Evolutionary conservation across 2,113 vertebrate genomes (phyloP), one percentile per base, ranked within the genome.

Genomic region (Leucosticte australis): DNA sequence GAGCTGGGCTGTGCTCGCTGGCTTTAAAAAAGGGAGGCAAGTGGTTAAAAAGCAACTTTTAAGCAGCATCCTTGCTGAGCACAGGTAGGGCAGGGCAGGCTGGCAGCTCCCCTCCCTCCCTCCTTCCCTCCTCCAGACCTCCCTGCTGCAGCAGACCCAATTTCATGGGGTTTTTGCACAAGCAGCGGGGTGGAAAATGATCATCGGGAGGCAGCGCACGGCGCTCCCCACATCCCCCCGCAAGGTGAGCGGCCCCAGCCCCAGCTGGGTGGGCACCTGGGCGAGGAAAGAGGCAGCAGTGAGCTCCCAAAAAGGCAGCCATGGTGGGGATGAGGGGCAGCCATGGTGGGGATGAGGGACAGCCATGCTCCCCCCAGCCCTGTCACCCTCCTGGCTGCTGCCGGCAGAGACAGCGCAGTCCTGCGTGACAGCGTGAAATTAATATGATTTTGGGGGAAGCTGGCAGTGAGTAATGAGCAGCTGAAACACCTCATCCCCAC

Each of bases 391-490:
- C 21, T 11, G 62, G 70, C 68, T 78, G 85, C 91, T 96, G 91
- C 92, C 76, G 41, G 88, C 84, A 77, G 21, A 94, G 95, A 96
- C 91, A 21, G 90, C 83, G 90, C 95, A 68, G 91, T 85, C 96
- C 97, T 96, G 95, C 80, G 39, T 97, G 96, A 97, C 96, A 97
- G 96, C 56, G 47, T 62, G 92, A 95, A 96, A 97, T 97, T 96
- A 97, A 97, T 96, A 94, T 79, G 91, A 96, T 95, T 96, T 95
- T 30, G 95, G 95, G 94, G 91, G 35, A 96, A 96, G 96, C 0
- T 97, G 97, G 96, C 97, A 97, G 96, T 97, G 96, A 97, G 95
- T 96, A 97, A 97, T 96, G 97, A 97, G 94, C 73, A 94, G 69
- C 94, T 95, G 52, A 83, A 97, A 90, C 68, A 87, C 92, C 94